Evolutionary conservation across 2,113 vertebrate genomes (phyloP).

Genomic region (Microtus oregoni): DNA sequence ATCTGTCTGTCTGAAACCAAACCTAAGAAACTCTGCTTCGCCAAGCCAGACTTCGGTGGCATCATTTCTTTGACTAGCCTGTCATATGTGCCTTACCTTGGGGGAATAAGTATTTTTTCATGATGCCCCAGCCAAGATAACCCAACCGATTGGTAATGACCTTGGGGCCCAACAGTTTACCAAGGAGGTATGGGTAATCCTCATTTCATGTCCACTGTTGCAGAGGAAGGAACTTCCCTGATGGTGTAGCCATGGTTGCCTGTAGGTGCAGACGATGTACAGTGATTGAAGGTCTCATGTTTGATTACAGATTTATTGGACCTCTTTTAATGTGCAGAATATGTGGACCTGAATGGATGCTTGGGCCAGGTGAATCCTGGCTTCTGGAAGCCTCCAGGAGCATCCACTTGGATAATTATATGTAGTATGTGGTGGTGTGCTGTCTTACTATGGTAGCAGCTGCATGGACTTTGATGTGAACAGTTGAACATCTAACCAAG

Average conservation of each 20-base stretch:
- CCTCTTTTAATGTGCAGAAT: neutral
- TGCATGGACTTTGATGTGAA: no score
- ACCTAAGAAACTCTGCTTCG: neutral
- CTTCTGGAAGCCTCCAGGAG: neutral
- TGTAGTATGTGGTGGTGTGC: neutral
- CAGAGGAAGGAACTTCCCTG: neutral
- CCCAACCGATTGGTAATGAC: neutral
- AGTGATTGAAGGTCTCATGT: no score
- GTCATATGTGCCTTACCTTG: neutral
- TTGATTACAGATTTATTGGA: neutral
- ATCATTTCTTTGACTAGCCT: neutral
- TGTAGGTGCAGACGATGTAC: neutral
- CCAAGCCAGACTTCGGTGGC: neutral
- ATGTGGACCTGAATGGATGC: no score
- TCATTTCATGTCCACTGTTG: neutral
- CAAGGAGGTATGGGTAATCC: neutral
- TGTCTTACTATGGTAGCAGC: neutral
- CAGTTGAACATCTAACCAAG: neutral
- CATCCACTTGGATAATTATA: neutral
- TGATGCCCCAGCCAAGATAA: neutral
- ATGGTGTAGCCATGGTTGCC: neutral
- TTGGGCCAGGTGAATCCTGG: neutral
- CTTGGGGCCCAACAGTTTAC: neutral
- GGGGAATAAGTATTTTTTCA: neutral
- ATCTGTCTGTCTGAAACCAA: neutral